These are phyloP conservation scores for Dastarcus helophoroides DNA, from an alignment of 2,888 invertebrate species.

Conservation along the genomic window DNA sequence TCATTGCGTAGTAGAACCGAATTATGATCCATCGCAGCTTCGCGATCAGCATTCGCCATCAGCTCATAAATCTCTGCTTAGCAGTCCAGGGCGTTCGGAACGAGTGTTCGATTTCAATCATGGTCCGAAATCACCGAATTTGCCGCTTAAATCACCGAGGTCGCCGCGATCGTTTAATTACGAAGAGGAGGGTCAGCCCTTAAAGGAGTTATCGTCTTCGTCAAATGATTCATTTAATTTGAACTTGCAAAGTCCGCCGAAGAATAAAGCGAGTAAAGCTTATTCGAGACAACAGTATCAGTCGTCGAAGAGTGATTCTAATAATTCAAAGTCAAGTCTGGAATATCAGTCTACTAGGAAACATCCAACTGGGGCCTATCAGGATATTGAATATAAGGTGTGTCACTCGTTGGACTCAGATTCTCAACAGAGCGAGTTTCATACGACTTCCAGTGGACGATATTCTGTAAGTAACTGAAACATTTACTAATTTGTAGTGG, in stretches of 20 bases:
- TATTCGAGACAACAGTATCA: constrained; percentile 28
- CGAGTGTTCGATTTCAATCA: constrained; percentile 21
- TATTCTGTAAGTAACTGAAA: constrained; percentile 8
- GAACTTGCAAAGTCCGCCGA: constrained; percentile 30
- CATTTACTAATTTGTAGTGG: no score
- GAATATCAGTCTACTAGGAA: constrained; percentile 33
- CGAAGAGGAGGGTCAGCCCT: constrained; percentile 18
- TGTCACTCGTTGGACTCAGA: constrained; percentile 33
- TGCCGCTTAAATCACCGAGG: constrained; percentile 26
- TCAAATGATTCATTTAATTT: constrained; percentile 28
- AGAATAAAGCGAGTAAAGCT: constrained; percentile 22
- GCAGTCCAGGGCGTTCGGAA: constrained; percentile 26
- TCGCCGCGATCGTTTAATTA: constrained; percentile 25
- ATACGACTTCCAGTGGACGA: constrained; percentile 21
- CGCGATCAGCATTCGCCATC: constrained; percentile 22
- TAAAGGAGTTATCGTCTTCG: constrained; percentile 13
- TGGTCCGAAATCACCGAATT: constrained; percentile 19
- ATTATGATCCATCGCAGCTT: constrained; percentile 9
- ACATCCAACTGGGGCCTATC: constrained; percentile 31
- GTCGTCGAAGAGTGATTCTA: constrained; percentile 30
- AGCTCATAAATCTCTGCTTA: constrained; percentile 21
- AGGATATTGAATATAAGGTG: constrained; percentile 35
- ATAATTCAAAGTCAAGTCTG: constrained; percentile 30
- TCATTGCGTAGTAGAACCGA: constrained; percentile 19
- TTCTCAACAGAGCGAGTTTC: constrained; percentile 17